phyloP scores from a whole-genome alignment of 2,888 invertebrate genomes.

The Melanchra persicariae region DNA sequence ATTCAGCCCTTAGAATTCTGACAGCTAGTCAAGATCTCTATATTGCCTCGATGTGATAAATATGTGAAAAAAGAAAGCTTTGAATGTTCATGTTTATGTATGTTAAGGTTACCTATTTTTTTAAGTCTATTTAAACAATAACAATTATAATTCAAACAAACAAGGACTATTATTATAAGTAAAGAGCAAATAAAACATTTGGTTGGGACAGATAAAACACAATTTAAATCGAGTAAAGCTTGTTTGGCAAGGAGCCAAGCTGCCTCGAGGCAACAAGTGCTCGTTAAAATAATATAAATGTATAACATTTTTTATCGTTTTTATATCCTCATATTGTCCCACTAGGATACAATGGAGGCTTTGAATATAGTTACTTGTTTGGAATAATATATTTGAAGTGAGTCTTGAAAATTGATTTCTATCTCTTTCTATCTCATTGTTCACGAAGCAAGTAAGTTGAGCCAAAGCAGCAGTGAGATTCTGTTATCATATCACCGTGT shows the following conservation, averaged over 20 bases:
- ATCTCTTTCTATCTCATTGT: neutral
- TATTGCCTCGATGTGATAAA: neutral
- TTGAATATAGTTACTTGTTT: conserved; percentile 30
- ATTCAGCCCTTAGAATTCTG: too few species aligned
- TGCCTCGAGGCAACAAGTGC: conserved; percentile 73
- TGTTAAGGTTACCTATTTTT: neutral
- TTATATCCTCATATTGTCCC: conserved; percentile 32
- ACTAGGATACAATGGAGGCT: conserved; percentile 20
- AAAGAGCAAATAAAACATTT: conserved; percentile 47
- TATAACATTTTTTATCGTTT: conserved; percentile 56
- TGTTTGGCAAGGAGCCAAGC: conserved; percentile 68
- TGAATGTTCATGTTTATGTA: neutral
- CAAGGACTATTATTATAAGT: conserved; percentile 20
- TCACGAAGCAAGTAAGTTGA: neutral
- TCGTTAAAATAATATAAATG: conserved; percentile 61
- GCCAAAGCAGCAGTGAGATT: too few species aligned
- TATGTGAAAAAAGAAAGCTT: neutral
- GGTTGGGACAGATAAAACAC: conserved; percentile 50
- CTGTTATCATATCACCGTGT: too few species aligned
- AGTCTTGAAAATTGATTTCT: neutral
- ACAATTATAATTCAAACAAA: conserved; percentile 21
- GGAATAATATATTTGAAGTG: neutral
- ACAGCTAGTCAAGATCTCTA: neutral
- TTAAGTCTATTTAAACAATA: neutral
- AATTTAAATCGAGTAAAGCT: conserved; percentile 57